Base-by-base conservation (phyloP, 2,113 vertebrate species). In the Ophthalmolycus amberensis region DNA sequence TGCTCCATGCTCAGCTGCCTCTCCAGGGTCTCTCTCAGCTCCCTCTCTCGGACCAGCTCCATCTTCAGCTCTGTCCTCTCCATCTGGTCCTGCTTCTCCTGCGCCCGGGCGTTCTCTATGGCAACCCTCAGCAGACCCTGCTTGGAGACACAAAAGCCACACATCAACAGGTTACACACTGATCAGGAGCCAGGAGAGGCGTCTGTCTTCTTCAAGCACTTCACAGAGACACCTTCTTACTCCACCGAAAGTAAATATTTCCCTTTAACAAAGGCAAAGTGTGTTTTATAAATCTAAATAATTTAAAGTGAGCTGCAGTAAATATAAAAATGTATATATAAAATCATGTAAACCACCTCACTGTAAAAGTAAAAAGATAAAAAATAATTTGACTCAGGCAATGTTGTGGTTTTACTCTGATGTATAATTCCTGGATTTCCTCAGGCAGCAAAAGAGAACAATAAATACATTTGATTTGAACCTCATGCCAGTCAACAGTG, bases 121-220 rank as follows among this genome's bases (percentile, higher is more conserved):
- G 98, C 98, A 93, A 99, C 98, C 92, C 99, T 99, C 94, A 99
- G 94, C 75, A 99, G 96, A 84, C 98, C 98, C 98, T 99, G 95
- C 91, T 95, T 93, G 92, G 90, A 93, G 92, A 89, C 85, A 94
- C 87, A 94, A 76, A 76, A 91, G 67, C 37, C 78, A 48, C 44
- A 80, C 86, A 81, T 79, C 90, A 84, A 89, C 92, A 93, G 92
- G 92, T 93, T 90, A 91, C 77, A 83, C 88, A 71, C 84, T 22
- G 82, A 74, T 72, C 75, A 40, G 18, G 52, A 65, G 15, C 76
- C 52, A 44, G 50, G n/a, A 62, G 44, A 70, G 9, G 12, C 1
- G 9, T 9, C 38, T 5, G 40, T 25, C 37, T 37, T 40, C 50
- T 42, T 16, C 10, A 40, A 42, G 29, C 27, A 34, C 15, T 58